Evolutionary conservation across 2,113 vertebrate species (phyloP), one percentile per base, ranked within the genome.

Genomic region (Thomomys bottae): DNA sequence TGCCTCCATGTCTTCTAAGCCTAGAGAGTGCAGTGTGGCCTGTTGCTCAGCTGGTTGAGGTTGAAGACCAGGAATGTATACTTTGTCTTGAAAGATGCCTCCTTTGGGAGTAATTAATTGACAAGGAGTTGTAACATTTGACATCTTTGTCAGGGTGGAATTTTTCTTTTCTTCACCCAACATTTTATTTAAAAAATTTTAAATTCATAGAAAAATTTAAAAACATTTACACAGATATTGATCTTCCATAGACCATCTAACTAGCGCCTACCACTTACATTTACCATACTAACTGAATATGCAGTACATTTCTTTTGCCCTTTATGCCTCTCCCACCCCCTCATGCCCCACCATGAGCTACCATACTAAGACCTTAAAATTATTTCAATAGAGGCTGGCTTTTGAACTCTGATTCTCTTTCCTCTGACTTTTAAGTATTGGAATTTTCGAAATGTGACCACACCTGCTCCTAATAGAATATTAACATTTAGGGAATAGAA

Each of bases 101-200:
- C 5, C 17, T 66, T 32, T 83, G 40, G 49, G 15, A 75, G 28
- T 8, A 36, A 57, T 3, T 63, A 18, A 42, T 32, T 40, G 63
- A 23, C 34, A 61, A 24, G 4, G 36, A 79, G 4, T 76, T 5
- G 32, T 17, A 84, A n/a, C 32, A 30, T 85, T 85, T 63, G 68
- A 23, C 40, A 61, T 2, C 49, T n/a, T 72, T 67, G 24, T 32
- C 36, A 84, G 18, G 20, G 5, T 42, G 34, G 6, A 24, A 38
- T 26, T 34, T 32, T 36, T 18, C 1, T 38, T 26, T 5, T 63
- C 36, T 59, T 40, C 12, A 0, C 0, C 40, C 26, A 26, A 17
- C 54, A n/a, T 32, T 87, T 79, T 71, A 64, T 79, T 83, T 11
- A 78, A 70, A n/a, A 72, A 38, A 87, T 11, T 83, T 49, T 40